A percentile compares a stretch with the other conserved stretches of the same genome.
These are phyloP conservation scores for Palaemon carinicauda DNA, from an alignment of 1,140 invertebrate species.

Conservation along the genomic window DNA sequence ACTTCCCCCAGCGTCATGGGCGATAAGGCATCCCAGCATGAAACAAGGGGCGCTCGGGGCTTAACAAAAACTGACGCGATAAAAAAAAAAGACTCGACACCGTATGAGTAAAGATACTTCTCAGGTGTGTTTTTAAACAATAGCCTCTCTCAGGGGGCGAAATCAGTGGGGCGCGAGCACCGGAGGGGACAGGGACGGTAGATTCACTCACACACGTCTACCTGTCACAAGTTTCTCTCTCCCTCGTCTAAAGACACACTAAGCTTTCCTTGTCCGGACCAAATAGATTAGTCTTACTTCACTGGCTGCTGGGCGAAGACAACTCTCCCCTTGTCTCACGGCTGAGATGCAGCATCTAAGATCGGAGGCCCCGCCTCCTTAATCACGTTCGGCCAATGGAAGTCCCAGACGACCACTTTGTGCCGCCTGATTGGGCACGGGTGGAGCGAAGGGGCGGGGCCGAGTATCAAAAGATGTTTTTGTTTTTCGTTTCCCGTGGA, in stretches of 20 bases:
- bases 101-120: no score
- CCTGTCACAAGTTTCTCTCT: not conserved
- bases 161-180: no score
- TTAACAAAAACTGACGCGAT: no score
- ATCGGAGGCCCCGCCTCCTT: not conserved
- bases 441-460: not conserved
- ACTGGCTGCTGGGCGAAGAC: conserved; percentile 42
- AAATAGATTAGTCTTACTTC: conserved; percentile 51
- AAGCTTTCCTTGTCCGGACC: conserved; percentile 40
- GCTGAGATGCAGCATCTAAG: not conserved
- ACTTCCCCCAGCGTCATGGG: no score
- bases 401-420: not conserved
- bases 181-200: not conserved
- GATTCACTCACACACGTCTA: not conserved
- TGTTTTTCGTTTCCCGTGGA: not conserved
- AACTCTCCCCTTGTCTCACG: conserved; percentile 21
- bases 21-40: no score
- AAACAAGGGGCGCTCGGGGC: no score
- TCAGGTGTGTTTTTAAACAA: no score
- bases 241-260: conserved; percentile 1
- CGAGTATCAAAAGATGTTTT: not conserved
- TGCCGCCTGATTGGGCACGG: not conserved
- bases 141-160: no score
- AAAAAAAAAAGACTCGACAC: no score
- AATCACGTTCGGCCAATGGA: not conserved